phyloP scores from a whole-genome alignment of 92 coral and sea anemone genomes.

The Bergia puertoricense region DNA sequence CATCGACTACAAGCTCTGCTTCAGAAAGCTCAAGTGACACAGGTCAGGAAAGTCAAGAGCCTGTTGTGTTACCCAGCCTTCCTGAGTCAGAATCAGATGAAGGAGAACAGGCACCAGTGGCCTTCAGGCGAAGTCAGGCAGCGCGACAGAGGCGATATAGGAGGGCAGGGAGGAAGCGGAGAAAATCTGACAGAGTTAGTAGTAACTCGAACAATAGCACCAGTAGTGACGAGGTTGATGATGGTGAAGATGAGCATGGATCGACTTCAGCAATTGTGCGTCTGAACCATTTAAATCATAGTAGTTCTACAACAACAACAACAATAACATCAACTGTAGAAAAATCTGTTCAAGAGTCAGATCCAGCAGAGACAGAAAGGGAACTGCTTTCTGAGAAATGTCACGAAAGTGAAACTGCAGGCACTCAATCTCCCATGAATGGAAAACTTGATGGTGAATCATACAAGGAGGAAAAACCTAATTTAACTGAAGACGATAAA shows the following conservation, averaged over 20 bases:
- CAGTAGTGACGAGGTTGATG: background rate
- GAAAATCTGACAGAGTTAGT: background rate
- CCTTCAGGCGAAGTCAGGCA: conserved; percentile 22
- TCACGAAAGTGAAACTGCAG: background rate
- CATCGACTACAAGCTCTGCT: conserved; percentile 7
- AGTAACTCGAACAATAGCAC: background rate
- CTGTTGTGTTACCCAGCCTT: conserved; percentile 30
- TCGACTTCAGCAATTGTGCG: background rate
- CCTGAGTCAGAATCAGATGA: conserved; percentile 27
- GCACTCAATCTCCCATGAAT: background rate
- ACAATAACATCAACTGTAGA: background rate
- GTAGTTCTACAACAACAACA: background rate
- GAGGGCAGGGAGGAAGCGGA: background rate
- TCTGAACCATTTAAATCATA: background rate
- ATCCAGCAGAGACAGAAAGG: conserved; percentile 4
- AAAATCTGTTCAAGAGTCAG: conserved; percentile 2
- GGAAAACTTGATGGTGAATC: background rate
- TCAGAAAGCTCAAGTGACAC: conserved; percentile 33
- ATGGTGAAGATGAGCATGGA: background rate
- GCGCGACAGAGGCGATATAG: conserved; percentile 29
- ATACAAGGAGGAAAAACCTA: background rate
- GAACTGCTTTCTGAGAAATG: background rate
- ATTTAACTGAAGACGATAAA: background rate
- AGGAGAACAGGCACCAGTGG: background rate
- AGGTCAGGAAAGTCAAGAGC: conserved; percentile 6